Base-by-base conservation (phyloP, 2,113 vertebrate genomes). In the Speoplatyrhinus poulsoni region DNA sequence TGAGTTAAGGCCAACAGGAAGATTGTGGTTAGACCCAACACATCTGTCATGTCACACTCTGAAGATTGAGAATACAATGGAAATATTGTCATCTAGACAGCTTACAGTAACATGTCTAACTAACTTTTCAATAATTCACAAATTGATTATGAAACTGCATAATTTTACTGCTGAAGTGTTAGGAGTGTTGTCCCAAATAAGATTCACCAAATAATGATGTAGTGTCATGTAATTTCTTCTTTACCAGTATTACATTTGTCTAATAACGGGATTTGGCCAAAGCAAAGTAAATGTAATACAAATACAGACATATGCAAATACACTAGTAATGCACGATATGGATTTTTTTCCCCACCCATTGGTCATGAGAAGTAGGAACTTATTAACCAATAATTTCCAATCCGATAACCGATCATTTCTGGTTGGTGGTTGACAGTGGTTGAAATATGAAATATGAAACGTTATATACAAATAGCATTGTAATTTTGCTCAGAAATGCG, bases 21-120 rank as follows among this genome's bases (percentile, higher is more conserved):
- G 81, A 84, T 88, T 82, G 86, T 81, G 73, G 79, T 87, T 63
- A 72, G 73, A 79, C 78, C 77, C 76, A 52, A 87, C 87, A 87
- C 86, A 80, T 89, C 75, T 36, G 69, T 76, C 52, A 56, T 65
- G 76, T 84, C 80, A 79, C 83, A 85, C 83, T 62, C 60, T 66
- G 49, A 64, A 75, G 69, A 58, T 49, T 11, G 56, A 67, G 67
- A 67, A 76, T 53, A 71, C 81, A 72, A 80, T 55, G 67, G 57
- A 61, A 83, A 69, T 56, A 36, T 59, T 61, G 56, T 69, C 36
- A 41, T 41, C 36, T 5, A 41, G 4, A 41, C 26, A 26, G 26
- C 26, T 26, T 26, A 26, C 26, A 26, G 26, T 26, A 26, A 26
- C 26, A 26, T 3, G 26, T 26, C 26, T 26, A 26, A 26, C 26